Percentiles rank a stretch among this genome's conserved stretches.
These are phyloP conservation scores for Diadromus collaris DNA, from an alignment of 2,888 invertebrate genomes.

Conservation along the genomic window DNA sequence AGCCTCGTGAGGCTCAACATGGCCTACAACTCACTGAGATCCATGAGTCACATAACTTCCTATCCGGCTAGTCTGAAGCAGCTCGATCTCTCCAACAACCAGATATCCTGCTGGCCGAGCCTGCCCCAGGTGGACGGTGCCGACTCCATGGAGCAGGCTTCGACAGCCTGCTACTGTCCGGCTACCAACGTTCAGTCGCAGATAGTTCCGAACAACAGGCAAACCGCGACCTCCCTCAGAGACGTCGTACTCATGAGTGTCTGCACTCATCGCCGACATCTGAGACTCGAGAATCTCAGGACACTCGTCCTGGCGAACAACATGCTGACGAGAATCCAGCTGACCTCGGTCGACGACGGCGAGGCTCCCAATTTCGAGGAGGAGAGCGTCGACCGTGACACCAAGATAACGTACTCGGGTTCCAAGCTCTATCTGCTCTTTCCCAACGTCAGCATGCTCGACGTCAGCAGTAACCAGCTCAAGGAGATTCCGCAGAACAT, in stretches of 20 bases:
- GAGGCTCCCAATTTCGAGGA: constrained; percentile 83
- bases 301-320: constrained; percentile 95
- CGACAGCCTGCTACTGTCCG: constrained; percentile 87
- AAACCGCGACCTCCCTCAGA: constrained; percentile 84
- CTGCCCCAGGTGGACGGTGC: constrained; percentile 85
- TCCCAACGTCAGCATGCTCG: constrained; percentile 97
- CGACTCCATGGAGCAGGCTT: constrained; percentile 85
- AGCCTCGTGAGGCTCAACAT: constrained; percentile 93
- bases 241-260: constrained; percentile 90
- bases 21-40: constrained; percentile 90
- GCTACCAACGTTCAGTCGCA: constrained; percentile 75
- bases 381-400: constrained; percentile 78
- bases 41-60: constrained; percentile 86
- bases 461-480: constrained; percentile 94
- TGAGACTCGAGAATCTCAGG: constrained; percentile 89
- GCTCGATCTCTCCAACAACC: constrained; percentile 95
- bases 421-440: constrained; percentile 85
- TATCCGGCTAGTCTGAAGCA: constrained; percentile 95
- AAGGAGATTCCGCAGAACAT: constrained; percentile 91
- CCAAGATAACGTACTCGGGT: constrained; percentile 71
- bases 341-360: constrained; percentile 91
- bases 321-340: constrained; percentile 88
- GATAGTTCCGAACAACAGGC: constrained; percentile 76
- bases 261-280: constrained; percentile 92
- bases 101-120: constrained; percentile 95